Percentiles rank a stretch among this genome's conserved stretches.
These are phyloP conservation scores for Gonocerus acuteangulatus DNA, from an alignment of 2,888 invertebrate species.

Conservation along the genomic window DNA sequence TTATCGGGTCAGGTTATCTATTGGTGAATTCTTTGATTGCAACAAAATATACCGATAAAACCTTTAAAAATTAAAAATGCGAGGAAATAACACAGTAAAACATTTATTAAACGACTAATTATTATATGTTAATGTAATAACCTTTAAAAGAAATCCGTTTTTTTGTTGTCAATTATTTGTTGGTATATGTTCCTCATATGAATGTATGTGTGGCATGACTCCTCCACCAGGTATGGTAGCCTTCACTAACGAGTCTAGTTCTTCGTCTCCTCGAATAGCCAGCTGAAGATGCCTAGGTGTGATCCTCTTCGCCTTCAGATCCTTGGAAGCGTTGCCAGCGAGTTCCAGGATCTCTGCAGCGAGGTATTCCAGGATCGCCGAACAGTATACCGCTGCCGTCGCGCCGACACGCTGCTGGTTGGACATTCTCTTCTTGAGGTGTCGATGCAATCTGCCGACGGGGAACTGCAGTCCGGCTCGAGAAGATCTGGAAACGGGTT, in stretches of 20 bases:
- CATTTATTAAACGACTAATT: too few relatives aligned
- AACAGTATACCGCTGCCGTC: constrained; percentile 97
- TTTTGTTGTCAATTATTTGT: too few relatives aligned
- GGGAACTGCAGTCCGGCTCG: constrained; percentile 99
- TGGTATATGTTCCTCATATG: background rate
- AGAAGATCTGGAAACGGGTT: constrained; percentile 97
- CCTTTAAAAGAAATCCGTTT: too few relatives aligned
- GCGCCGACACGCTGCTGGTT: constrained; percentile 99
- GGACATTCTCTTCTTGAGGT: constrained; percentile 96
- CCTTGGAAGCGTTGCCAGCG: constrained; percentile 92
- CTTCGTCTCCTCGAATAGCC: constrained; percentile 98
- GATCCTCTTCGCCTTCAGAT: constrained; percentile 99
- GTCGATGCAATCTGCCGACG: constrained; percentile 97
- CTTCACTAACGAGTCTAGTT: constrained; percentile 66
- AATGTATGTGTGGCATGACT: background rate
- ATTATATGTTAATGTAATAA: too few relatives aligned
- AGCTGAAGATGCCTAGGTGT: constrained; percentile 92
- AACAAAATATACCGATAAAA: too few relatives aligned
- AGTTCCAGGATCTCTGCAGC: constrained; percentile 70
- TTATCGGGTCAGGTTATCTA: too few relatives aligned
- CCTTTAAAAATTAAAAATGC: too few relatives aligned
- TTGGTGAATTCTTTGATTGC: too few relatives aligned
- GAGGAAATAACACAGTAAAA: too few relatives aligned
- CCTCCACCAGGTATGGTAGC: constrained; percentile 99
- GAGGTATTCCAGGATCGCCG: constrained; percentile 98